phyloP scores from a whole-genome alignment of 1,140 invertebrate species.

The Sycobia sp. region DNA sequence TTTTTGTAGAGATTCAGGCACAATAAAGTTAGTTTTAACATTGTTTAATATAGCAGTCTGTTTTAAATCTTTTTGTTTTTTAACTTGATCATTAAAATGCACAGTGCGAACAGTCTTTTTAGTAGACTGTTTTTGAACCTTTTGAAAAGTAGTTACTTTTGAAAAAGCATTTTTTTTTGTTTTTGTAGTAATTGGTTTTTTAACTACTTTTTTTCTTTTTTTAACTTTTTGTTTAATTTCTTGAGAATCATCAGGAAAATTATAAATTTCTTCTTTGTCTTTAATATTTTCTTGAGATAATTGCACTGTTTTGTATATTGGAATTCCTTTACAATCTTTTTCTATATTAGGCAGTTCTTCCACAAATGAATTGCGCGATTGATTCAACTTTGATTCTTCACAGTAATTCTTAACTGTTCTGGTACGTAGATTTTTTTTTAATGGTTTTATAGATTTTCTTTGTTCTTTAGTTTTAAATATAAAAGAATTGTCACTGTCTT shows the following conservation, averaged over 20 bases:
- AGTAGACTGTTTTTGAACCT: neutral
- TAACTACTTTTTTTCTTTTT: conserved; percentile 2
- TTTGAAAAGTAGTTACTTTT: neutral
- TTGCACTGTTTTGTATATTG: conserved; percentile 37
- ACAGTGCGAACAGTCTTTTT: neutral
- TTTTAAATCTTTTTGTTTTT: neutral
- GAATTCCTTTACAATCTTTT: conserved; percentile 20
- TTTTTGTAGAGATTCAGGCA: conserved; percentile 13
- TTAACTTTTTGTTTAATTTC: conserved; percentile 11
- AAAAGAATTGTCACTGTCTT: conserved; percentile 3
- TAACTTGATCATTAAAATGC: conserved; percentile 11
- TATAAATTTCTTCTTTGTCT: conserved; percentile 38
- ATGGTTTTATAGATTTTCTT: conserved; percentile 4
- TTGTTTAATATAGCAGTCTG: neutral
- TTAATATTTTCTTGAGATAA: conserved; percentile 21
- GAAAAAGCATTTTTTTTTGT: conserved; percentile 3
- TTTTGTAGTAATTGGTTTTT: conserved; percentile 8
- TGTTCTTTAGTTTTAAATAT: neutral
- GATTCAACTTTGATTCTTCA: conserved; percentile 21
- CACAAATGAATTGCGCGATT: neutral
- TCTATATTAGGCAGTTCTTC: neutral
- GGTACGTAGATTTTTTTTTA: neutral
- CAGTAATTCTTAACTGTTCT: conserved; percentile 27
- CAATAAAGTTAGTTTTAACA: neutral
- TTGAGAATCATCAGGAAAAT: conserved; percentile 35